These are phyloP conservation scores for Steatocranus sp. DNA, from an alignment of 2,797 vertebrate species.

Conservation along the genomic window DNA sequence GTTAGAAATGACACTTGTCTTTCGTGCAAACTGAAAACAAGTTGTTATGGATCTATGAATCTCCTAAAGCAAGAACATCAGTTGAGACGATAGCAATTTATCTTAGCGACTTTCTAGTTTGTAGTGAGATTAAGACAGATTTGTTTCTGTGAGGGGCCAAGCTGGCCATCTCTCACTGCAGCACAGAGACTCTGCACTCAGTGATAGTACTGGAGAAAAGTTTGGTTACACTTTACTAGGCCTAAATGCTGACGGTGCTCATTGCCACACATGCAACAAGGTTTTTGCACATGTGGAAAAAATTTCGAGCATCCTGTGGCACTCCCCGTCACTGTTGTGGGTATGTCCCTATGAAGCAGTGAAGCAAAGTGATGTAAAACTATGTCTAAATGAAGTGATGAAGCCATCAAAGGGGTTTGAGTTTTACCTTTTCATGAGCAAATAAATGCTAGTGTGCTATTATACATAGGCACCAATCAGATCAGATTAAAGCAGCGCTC, in stretches of 20 bases:
- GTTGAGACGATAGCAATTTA: background rate
- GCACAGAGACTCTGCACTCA: background rate
- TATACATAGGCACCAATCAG: background rate
- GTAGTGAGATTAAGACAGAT: background rate
- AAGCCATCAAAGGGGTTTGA: background rate
- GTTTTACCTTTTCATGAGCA: background rate
- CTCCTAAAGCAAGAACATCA: background rate
- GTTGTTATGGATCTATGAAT: rapidly evolving
- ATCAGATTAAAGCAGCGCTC: background rate
- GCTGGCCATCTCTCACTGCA: background rate
- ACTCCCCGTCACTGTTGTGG: background rate
- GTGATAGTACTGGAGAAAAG: background rate
- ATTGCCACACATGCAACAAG: background rate
- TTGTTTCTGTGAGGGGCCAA: background rate
- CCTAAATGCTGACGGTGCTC: background rate
- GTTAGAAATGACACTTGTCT: background rate
- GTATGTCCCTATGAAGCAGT: background rate
- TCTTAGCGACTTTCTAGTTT: background rate
- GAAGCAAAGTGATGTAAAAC: background rate
- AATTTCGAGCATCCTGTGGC: background rate
- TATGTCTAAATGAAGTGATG: background rate
- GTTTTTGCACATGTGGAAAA: background rate
- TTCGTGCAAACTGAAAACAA: background rate
- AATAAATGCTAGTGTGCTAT: background rate
- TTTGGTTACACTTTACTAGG: background rate